Evolutionary conservation across 2,797 vertebrate genomes (phyloP), one percentile per base, ranked within the genome.

Genomic region (Sebastiscus albofasciatus): DNA sequence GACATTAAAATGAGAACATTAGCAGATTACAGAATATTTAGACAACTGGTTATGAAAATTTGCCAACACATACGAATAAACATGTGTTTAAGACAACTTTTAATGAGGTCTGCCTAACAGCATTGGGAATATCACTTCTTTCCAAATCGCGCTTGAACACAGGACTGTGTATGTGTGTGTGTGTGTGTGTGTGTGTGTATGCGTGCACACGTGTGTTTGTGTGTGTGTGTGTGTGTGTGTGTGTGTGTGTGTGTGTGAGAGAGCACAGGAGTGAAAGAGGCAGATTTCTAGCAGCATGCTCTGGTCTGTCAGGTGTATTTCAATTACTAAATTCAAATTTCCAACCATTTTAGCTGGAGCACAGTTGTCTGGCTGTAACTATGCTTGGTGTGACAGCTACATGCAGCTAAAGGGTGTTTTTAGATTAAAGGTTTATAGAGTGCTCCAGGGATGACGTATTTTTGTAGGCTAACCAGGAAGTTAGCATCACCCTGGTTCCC

Each of bases 41-140:
- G 3, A 65, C 24, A 72, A 62, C 8, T 33, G 14, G 6, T 68
- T n/a, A 58, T 29, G 8, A 67, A 71, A 80, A 84, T 78, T 13
- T 68, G 39, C 62, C 54, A 65, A 29, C 62, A 65, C 13, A 46
- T 18, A 75, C 8, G 62, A 56, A 83, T 24, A 75, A 73, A 71
- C 31, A 34, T 24, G 26, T 33, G 8, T 54, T 24, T 42, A 26
- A 68, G 64, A 66, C 39, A 59, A 46, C 36, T 68, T 70, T 80
- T 83, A 72, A 86, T 73, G 72, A 90, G 72, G n/a, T 42, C 34
- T 65, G 71, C 31, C 31, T 16, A 66, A 74, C 27, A 55, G 26
- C 5, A 33, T 5, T 49, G 18, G 39, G 49, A 79, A 52, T 71
- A 12, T 55, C 5, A 14, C 5, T 61, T 27, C 61, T 77, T 68